Conservation (phyloP, 1,140 invertebrate species). For the Doryteuthis pealeii region DNA sequence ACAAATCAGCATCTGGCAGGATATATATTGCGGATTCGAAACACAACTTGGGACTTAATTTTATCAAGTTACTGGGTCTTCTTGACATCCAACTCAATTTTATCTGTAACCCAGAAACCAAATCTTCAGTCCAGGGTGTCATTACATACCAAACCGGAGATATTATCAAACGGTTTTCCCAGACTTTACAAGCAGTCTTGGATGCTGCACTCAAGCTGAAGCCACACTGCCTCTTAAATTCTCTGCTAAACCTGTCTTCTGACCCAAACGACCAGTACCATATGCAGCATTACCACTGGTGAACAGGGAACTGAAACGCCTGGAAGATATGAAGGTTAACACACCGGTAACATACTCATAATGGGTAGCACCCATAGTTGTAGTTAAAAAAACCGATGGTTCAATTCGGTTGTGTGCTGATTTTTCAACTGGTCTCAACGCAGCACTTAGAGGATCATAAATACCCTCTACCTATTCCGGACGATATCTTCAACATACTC, state of each 20-base stretch:
- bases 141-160: no score
- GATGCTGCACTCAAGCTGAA: background rate
- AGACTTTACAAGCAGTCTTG: no score
- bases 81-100: no score
- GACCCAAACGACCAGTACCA: background rate
- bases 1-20: no score
- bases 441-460: background rate
- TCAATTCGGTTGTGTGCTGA: slow-evolving; percentile 3
- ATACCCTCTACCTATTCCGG: background rate
- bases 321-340: background rate
- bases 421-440: background rate
- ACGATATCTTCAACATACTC: background rate
- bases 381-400: background rate
- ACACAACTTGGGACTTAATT: no score
- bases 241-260: background rate
- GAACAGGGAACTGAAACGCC: background rate
- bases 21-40: no score
- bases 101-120: no score
- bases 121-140: no score
- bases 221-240: background rate
- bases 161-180: no score
- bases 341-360: background rate
- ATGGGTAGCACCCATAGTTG: background rate
- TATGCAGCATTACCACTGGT: background rate
- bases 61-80: no score